Evolutionary conservation across 2,888 invertebrate genomes (phyloP).

Genomic region (Cataglyphis albicans): DNA sequence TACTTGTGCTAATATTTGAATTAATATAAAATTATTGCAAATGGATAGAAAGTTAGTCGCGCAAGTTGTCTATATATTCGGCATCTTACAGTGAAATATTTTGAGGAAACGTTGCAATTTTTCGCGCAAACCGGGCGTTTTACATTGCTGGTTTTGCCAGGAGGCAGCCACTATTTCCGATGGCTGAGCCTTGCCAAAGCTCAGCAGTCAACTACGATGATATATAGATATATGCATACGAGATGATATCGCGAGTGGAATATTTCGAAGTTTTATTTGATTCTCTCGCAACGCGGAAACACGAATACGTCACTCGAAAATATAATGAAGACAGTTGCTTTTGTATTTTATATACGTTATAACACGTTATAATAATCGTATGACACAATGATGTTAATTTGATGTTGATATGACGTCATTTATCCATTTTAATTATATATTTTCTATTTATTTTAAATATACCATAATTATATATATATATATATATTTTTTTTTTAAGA

Average conservation of each 20-base stretch:
- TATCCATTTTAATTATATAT: background rate
- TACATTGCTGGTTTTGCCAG: constrained; percentile 50
- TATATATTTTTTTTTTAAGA: background rate
- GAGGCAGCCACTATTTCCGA: constrained; percentile 48
- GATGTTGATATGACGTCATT: background rate
- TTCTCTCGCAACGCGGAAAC: constrained; percentile 42
- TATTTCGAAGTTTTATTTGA: constrained; percentile 54
- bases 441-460: background rate
- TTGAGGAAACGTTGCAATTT: constrained; percentile 38
- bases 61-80: constrained; percentile 12
- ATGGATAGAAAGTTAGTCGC: constrained; percentile 16
- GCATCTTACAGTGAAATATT: constrained; percentile 24
- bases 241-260: constrained; percentile 51
- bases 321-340: constrained; percentile 35
- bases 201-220: constrained; percentile 51
- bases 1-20: background rate
- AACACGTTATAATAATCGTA: background rate
- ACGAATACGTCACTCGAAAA: constrained; percentile 46
- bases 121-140: constrained; percentile 43
- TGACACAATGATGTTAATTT: background rate
- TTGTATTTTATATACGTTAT: background rate
- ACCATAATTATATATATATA: background rate
- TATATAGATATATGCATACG: constrained; percentile 51
- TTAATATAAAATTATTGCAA: constrained; percentile 16
- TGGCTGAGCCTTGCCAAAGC: constrained; percentile 52